Conservation (phyloP, 2,888 invertebrate genomes). For the Drosophila infuscata region DNA sequence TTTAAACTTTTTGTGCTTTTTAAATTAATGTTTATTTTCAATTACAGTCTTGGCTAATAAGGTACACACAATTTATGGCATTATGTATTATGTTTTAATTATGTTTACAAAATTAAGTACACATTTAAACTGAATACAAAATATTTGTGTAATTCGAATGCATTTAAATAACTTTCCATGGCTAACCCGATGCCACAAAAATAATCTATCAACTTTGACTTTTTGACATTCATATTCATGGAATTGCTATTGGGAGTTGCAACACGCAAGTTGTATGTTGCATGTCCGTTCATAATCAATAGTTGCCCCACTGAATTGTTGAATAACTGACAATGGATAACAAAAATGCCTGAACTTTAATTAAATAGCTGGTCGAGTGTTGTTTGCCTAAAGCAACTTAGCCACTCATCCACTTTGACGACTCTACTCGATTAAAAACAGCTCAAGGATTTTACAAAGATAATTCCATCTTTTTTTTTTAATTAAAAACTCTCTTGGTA, state of each 20-base stretch:
- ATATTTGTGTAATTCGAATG: not conserved
- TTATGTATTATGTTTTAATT: not conserved
- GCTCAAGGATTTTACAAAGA: not conserved
- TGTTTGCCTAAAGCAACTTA: too few species aligned
- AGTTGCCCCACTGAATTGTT: too few species aligned
- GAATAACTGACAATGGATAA: not conserved
- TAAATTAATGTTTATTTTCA: not conserved
- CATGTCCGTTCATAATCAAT: not conserved
- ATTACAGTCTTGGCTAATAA: not conserved
- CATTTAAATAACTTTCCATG: not conserved
- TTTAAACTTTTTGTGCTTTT: not conserved
- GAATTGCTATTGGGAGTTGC: not conserved
- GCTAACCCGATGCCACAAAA: not conserved
- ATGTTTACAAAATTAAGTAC: not conserved
- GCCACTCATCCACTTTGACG: not conserved
- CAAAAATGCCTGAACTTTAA: not conserved
- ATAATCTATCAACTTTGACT: not conserved
- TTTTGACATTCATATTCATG: not conserved
- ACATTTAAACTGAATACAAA: not conserved
- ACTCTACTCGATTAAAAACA: not conserved
- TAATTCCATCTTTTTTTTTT: not conserved
- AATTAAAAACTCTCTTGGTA: not conserved
- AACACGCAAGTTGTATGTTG: not conserved
- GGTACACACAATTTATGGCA: not conserved
- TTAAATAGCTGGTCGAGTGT: not conserved